These are phyloP conservation scores for Anorthoa munda DNA, from an alignment of 2,888 invertebrate genomes.

Conservation along the genomic window DNA sequence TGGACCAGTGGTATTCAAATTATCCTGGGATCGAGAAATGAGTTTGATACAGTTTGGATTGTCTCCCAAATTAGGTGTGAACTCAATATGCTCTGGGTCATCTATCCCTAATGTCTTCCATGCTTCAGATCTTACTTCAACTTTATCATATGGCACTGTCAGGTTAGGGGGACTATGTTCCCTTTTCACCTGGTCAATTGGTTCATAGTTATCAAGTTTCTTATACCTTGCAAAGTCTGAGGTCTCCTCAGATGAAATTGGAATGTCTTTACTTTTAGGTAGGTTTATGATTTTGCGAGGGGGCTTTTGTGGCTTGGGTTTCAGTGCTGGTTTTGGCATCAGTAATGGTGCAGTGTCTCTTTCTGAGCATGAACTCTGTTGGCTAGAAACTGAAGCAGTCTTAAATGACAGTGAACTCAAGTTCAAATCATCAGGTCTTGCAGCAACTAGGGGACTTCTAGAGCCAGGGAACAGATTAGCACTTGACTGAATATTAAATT, in stretches of 20 bases:
- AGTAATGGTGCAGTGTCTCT: conserved; percentile 86
- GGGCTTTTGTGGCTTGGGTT: conserved; percentile 92
- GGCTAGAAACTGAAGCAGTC: conserved; percentile 85
- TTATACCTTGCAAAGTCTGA: conserved; percentile 89
- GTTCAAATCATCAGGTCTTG: conserved; percentile 87
- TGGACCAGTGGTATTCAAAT: conserved; percentile 85
- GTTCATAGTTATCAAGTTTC: conserved; percentile 89
- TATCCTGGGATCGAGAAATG: conserved; percentile 89
- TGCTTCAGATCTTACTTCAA: conserved; percentile 94
- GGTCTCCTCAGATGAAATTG: conserved; percentile 85
- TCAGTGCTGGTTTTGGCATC: conserved; percentile 91
- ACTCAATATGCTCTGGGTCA: conserved; percentile 94
- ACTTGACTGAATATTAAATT: conserved; percentile 93
- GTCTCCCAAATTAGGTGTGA: conserved; percentile 86
- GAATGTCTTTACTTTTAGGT: conserved; percentile 84
- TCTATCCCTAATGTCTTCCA: conserved; percentile 95
- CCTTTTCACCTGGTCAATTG: conserved; percentile 87
- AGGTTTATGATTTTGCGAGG: conserved; percentile 91
- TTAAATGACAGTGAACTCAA: conserved; percentile 87
- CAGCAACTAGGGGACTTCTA: conserved; percentile 94
- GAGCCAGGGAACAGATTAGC: conserved; percentile 96
- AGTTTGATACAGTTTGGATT: conserved; percentile 88
- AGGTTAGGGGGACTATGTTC: conserved; percentile 82
- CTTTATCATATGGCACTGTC: conserved; percentile 93
- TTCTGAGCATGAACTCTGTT: conserved; percentile 81